phyloP scores from a whole-genome alignment of 2,888 invertebrate species.

The Tinea semifulvella region DNA sequence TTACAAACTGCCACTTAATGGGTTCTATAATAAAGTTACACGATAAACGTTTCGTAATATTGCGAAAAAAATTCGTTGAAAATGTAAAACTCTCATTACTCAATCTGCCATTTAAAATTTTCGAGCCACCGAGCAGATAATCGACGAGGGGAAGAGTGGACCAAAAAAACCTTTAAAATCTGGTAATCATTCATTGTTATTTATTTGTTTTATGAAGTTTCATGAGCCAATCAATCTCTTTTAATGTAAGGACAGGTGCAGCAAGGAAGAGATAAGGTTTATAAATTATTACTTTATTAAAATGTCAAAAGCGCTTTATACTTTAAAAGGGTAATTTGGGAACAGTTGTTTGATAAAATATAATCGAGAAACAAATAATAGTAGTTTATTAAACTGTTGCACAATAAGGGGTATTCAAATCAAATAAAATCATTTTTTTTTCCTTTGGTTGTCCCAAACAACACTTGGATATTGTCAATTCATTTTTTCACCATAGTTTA shows the following conservation, averaged over 20 bases:
- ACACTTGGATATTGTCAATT: too few relatives aligned
- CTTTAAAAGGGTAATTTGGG: too few relatives aligned
- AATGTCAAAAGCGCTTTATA: slow-evolving; percentile 16
- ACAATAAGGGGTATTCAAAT: too few relatives aligned
- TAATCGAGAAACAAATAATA: too few relatives aligned
- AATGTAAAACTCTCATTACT: slow-evolving; percentile 12
- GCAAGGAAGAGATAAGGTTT: too few relatives aligned
- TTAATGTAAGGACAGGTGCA: background rate
- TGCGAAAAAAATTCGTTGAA: background rate
- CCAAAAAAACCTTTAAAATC: slow-evolving; percentile 10
- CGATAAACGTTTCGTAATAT: slow-evolving; percentile 3
- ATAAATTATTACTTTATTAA: slow-evolving; percentile 18
- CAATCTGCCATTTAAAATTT: slow-evolving; percentile 13
- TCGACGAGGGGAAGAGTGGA: slow-evolving; percentile 11
- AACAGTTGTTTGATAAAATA: too few relatives aligned
- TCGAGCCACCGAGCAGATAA: slow-evolving; percentile 11
- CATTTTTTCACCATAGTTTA: too few relatives aligned
- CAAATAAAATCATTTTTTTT: too few relatives aligned
- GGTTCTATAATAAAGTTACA: slow-evolving; percentile 7
- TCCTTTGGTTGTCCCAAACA: too few relatives aligned
- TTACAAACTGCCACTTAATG: slow-evolving; percentile 1
- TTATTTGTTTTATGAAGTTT: slow-evolving; percentile 13
- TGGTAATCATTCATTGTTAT: slow-evolving; percentile 13
- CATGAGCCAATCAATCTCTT: slow-evolving; percentile 7
- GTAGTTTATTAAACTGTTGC: too few relatives aligned